Evolutionary conservation across 2,888 invertebrate genomes (phyloP).

Genomic region (Sthenelais limicola): DNA sequence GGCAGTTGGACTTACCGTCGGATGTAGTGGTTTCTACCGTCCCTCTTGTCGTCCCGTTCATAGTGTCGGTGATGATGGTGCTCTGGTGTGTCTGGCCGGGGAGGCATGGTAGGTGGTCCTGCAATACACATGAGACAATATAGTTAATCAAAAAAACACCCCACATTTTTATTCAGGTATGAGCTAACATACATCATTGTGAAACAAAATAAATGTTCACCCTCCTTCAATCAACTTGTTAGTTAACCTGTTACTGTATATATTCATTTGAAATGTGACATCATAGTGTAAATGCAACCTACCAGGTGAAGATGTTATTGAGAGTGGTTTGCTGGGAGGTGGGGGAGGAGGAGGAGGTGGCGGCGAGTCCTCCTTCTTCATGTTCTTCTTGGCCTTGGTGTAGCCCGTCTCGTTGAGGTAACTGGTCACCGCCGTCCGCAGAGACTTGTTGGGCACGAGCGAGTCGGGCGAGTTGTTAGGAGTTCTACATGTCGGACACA

Average conservation of each 20-base stretch:
- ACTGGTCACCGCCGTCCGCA: conserved; percentile 89
- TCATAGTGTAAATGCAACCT: background rate
- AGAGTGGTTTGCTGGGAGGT: background rate
- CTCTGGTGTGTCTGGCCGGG: too few species aligned
- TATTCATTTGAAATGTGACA: background rate
- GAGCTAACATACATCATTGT: too few species aligned
- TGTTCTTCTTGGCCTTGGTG: conserved; percentile 72
- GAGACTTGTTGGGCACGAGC: conserved; percentile 89
- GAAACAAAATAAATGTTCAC: too few species aligned
- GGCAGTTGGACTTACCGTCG: too few species aligned
- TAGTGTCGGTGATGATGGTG: too few species aligned
- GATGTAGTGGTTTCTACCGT: too few species aligned
- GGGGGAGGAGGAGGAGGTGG: conserved; percentile 12
- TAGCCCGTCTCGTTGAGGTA: conserved; percentile 95
- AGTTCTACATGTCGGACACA: conserved; percentile 95
- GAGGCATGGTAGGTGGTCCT: too few species aligned
- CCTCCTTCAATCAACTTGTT: background rate
- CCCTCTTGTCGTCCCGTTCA: too few species aligned
- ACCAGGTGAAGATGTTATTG: background rate
- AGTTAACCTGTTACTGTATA: background rate
- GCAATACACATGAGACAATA: too few species aligned
- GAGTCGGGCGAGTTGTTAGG: conserved; percentile 90
- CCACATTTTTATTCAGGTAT: too few species aligned
- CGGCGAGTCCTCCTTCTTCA: background rate
- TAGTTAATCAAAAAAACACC: too few species aligned